These are phyloP conservation scores for Macheiramphus alcinus DNA, from an alignment of 2,113 vertebrate species.

Conservation along the genomic window DNA sequence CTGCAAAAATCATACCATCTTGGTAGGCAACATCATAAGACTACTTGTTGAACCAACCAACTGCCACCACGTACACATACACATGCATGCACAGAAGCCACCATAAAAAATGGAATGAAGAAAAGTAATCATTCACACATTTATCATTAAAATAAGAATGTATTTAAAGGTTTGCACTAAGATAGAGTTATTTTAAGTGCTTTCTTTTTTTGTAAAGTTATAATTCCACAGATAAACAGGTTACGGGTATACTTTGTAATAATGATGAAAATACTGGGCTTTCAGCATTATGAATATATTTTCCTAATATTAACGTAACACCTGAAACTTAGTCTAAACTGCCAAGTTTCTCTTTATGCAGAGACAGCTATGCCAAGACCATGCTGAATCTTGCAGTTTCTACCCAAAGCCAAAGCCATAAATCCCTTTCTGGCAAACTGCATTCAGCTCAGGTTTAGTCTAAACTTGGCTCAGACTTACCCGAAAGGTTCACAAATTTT, in stretches of 20 bases:
- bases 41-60: neutral
- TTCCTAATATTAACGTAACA: neutral
- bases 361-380: neutral
- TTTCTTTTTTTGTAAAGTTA: neutral
- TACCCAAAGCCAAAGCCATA: constrained; percentile 6
- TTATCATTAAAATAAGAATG: neutral
- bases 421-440: neutral
- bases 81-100: neutral
- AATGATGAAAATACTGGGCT: neutral
- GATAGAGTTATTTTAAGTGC: neutral
- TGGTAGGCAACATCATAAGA: neutral
- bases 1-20: neutral
- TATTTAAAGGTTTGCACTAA: neutral
- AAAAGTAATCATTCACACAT: neutral
- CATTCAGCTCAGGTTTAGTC: neutral
- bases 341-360: neutral
- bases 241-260: neutral
- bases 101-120: neutral
- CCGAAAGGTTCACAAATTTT: neutral
- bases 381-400: constrained; percentile 6
- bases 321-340: neutral
- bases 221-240: neutral
- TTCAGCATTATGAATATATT: neutral
- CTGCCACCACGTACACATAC: neutral
- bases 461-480: constrained; percentile 9